These are phyloP conservation scores for Spicauda simplicius DNA, from an alignment of 2,888 invertebrate species.

Conservation along the genomic window DNA sequence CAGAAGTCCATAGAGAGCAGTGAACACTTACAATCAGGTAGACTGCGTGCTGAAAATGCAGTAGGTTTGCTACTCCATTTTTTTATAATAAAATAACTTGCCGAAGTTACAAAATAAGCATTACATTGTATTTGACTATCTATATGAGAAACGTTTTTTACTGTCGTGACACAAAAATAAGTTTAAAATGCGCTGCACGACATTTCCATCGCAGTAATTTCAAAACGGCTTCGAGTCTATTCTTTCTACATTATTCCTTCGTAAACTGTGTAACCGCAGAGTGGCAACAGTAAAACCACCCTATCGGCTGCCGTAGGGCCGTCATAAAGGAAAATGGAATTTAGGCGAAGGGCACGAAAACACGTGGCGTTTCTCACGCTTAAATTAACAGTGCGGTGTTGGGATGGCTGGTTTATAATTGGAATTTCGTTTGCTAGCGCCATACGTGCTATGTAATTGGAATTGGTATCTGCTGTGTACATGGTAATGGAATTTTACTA, in stretches of 20 bases:
- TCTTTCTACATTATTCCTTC: slow-evolving; percentile 36
- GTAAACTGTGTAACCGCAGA: slow-evolving; percentile 43
- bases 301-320: slow-evolving; percentile 37
- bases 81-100: too few species aligned
- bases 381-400: slow-evolving; percentile 54
- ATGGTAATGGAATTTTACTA: slow-evolving; percentile 29
- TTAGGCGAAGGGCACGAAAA: slow-evolving; percentile 50
- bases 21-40: too few species aligned
- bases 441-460: slow-evolving; percentile 27
- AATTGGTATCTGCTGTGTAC: slow-evolving; percentile 34
- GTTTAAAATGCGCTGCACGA: too few species aligned
- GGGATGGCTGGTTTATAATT: slow-evolving; percentile 62
- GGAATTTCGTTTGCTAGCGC: slow-evolving; percentile 59
- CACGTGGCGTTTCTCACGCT: slow-evolving; percentile 64
- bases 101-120: too few species aligned
- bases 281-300: slow-evolving; percentile 42
- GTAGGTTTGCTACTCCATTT: too few species aligned
- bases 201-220: too few species aligned
- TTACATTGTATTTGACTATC: too few species aligned
- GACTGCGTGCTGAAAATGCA: too few species aligned
- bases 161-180: too few species aligned
- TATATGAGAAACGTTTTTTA: too few species aligned
- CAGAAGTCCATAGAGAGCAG: too few species aligned
- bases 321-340: slow-evolving; percentile 73
- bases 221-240: neutral